Conservation (phyloP, 2,113 vertebrate genomes). For the Alethe diademata region DNA sequence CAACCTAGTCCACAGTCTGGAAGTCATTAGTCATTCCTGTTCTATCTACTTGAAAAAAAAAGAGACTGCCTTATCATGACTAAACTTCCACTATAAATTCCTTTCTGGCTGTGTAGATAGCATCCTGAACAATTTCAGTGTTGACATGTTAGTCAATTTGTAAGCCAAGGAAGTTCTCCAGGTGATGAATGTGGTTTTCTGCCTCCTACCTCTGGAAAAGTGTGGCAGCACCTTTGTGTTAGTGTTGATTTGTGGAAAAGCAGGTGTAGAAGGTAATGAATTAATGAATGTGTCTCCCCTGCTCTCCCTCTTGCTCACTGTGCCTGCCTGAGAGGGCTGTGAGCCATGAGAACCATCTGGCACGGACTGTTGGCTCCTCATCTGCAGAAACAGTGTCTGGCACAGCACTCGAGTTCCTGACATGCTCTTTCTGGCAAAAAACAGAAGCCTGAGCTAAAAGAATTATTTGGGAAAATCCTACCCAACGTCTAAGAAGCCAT, state of each 20-base stretch:
- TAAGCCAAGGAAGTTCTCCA: not conserved
- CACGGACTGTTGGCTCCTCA: not conserved
- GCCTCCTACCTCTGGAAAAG: not conserved
- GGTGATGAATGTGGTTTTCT: not conserved
- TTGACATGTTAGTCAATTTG: too few species aligned
- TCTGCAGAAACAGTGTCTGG: not conserved
- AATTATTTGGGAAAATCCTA: not conserved
- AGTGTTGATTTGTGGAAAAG: not conserved
- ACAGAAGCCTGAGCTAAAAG: not conserved
- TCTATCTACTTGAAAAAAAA: not conserved
- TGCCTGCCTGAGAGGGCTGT: not conserved
- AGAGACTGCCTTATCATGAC: not conserved
- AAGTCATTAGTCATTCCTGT: not conserved
- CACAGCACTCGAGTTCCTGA: not conserved
- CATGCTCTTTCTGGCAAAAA: not conserved
- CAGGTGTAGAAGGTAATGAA: not conserved
- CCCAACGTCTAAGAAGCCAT: not conserved
- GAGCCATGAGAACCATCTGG: not conserved
- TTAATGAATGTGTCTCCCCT: not conserved
- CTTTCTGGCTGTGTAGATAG: not conserved
- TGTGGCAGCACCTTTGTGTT: not conserved
- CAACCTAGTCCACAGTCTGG: not conserved
- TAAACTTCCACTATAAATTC: not conserved
- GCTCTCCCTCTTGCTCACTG: not conserved
- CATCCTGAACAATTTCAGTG: not conserved